These are phyloP conservation scores for Hyppa rectilinea DNA, from an alignment of 2,888 invertebrate species.

Conservation along the genomic window DNA sequence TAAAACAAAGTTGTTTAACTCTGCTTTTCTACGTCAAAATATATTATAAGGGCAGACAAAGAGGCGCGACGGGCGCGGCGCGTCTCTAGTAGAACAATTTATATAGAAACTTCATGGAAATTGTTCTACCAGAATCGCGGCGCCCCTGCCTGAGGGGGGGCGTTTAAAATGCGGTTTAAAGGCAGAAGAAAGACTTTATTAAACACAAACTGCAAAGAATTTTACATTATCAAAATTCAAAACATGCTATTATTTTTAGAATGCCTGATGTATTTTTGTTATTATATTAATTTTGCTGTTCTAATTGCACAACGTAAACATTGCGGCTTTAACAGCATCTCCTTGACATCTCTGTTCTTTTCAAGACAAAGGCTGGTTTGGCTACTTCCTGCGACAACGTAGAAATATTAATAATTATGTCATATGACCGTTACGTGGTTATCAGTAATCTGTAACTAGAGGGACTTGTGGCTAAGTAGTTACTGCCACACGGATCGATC, in stretches of 20 bases:
- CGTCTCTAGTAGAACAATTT: too few relatives aligned
- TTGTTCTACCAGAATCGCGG: too few relatives aligned
- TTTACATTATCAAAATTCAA: not conserved
- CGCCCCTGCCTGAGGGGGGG: too few relatives aligned
- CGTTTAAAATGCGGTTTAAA: constrained; percentile 4
- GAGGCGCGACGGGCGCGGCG: too few relatives aligned
- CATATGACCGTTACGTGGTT: not conserved
- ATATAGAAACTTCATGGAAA: too few relatives aligned
- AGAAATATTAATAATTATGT: not conserved
- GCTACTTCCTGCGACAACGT: not conserved
- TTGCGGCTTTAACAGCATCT: not conserved
- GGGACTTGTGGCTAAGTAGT: too few relatives aligned
- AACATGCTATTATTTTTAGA: not conserved
- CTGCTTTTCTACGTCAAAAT: constrained; percentile 6
- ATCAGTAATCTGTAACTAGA: too few relatives aligned
- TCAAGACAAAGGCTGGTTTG: not conserved
- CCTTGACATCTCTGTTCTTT: not conserved
- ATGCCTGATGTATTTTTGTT: not conserved
- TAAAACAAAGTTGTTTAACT: constrained; percentile 21
- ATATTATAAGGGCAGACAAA: too few relatives aligned
- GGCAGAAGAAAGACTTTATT: constrained; percentile 4
- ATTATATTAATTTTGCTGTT: not conserved
- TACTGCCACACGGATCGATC: too few relatives aligned
- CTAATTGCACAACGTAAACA: not conserved
- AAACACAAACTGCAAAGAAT: constrained; percentile 1